Evolutionary conservation across 1,140 invertebrate genomes (phyloP), one percentile per base, ranked within the genome.

Genomic region (Fopius arisanus): DNA sequence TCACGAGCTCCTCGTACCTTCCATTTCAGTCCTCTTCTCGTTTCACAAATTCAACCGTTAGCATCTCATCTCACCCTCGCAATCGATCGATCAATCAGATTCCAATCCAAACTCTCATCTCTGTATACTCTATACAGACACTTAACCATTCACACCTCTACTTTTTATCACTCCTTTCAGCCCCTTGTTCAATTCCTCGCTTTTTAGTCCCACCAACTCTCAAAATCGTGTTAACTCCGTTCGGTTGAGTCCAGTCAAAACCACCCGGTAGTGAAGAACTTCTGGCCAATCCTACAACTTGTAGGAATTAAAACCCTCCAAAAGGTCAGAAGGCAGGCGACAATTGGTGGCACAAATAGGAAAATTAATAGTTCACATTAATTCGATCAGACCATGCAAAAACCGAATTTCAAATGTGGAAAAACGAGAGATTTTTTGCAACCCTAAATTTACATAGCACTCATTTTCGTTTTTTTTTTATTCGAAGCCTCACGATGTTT

Each of bases 161-260:
- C 21, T 33, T n/a, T 54, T 48, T 48, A 16, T 14, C 43, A 48
- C 48, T 54, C 19, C 54, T 54, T 48, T 51, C 14, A 16, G 19
- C 19, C 43, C 19, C 14, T 19, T 10, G 31, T 10, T 1, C 29
- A 5, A 28, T 33, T 41, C 33, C 26, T 67, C 28, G 16, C 33
- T 33, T 23, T 37, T 33, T 67, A n/a, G n/a, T 31, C n/a, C 41
- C 28, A n/a, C 37, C 26, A 33, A 21, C 28, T 26, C 67, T 68
- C 40, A 77, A 82, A 85, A 86, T 87, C 80, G 81, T 79, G 82
- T 86, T 86, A 86, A 83, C 78, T 82, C 76, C 82, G 78, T 82
- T 80, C 80, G 80, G 80, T 81, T 83, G 82, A 78, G 78, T 81
- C 79, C 81, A 82, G 83, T 86, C 83, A 86, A 87, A 87, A 86